A percentile compares a stretch with the other conserved stretches of the same genome.
Evolutionary conservation across 2,113 vertebrate species (phyloP).

Genomic region (Pteruthius melanotis): DNA sequence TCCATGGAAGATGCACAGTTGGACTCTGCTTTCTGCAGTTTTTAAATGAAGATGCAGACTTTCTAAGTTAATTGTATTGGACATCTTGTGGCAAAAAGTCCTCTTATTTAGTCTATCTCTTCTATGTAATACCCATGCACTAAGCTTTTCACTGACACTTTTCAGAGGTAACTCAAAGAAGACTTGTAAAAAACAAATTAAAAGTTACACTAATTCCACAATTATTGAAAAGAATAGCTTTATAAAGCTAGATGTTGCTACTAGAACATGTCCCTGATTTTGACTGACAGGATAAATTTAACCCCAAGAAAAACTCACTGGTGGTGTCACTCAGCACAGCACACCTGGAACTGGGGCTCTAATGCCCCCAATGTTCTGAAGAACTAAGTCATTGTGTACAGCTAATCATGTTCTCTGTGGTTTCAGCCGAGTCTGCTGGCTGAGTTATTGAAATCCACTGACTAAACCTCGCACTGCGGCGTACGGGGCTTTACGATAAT

Average conservation of each 20-base stretch:
- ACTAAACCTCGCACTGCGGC: not conserved
- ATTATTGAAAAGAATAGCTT: not conserved
- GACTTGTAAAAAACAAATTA: not conserved
- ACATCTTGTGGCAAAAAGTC: not conserved
- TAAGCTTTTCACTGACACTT: not conserved
- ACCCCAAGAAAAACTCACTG: not conserved
- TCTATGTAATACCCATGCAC: not conserved
- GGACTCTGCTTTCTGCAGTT: not conserved
- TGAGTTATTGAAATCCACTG: conserved; percentile 3
- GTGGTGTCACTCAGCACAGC: not conserved
- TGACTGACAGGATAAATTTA: not conserved
- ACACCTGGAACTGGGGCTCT: not conserved
- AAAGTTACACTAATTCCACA: not conserved
- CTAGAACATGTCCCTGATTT: not conserved
- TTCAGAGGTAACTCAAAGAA: not conserved
- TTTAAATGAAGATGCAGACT: not conserved
- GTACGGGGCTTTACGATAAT: conserved; percentile 14
- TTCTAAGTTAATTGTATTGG: not conserved
- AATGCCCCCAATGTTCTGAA: not conserved
- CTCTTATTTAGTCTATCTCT: not conserved
- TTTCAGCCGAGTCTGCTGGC: not conserved
- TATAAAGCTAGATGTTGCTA: not conserved
- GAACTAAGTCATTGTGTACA: not conserved
- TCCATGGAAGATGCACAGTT: not conserved
- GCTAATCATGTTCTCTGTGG: conserved; percentile 2